phyloP scores from a whole-genome alignment of 1,140 invertebrate species.

The Drosophila ananassae region DNA sequence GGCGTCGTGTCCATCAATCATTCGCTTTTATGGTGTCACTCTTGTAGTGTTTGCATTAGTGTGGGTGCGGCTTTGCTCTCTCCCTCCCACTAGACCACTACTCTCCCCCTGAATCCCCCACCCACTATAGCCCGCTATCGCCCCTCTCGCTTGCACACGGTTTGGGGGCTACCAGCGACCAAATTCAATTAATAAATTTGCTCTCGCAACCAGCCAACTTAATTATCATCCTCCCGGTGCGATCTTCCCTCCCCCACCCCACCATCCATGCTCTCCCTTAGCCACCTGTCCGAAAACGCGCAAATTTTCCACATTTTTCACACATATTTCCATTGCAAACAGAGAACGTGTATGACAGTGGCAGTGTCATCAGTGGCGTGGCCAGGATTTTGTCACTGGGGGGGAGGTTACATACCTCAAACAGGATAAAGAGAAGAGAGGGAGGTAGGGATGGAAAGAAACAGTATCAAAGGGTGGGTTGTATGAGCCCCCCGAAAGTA shows the following conservation, averaged over 20 bases:
- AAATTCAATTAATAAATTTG: constrained; percentile 70
- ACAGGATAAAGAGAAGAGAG: background rate
- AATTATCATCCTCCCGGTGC: constrained; percentile 48
- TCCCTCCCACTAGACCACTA: background rate
- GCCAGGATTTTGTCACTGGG: background rate
- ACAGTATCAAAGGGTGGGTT: background rate
- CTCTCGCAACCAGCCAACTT: constrained; percentile 52
- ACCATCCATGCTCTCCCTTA: background rate
- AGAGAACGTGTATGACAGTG: constrained; percentile 3
- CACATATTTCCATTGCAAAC: constrained; percentile 34
- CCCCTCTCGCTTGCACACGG: no score
- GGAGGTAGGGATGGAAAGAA: background rate
- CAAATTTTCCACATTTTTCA: constrained; percentile 53
- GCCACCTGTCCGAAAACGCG: constrained; percentile 14
- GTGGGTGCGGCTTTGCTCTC: constrained; percentile 43
- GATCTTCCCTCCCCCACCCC: constrained; percentile 15
- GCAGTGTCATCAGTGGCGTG: background rate
- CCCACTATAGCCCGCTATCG: constrained; percentile 15
- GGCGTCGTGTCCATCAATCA: constrained; percentile 19
- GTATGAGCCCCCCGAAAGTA: no score
- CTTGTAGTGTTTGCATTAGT: constrained; percentile 5
- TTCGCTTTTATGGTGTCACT: constrained; percentile 12
- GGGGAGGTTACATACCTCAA: background rate
- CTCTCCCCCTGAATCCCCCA: background rate
- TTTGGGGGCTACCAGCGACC: background rate